Conservation (phyloP, 2,797 vertebrate genomes). For the Leptodactylus fallax region DNA sequence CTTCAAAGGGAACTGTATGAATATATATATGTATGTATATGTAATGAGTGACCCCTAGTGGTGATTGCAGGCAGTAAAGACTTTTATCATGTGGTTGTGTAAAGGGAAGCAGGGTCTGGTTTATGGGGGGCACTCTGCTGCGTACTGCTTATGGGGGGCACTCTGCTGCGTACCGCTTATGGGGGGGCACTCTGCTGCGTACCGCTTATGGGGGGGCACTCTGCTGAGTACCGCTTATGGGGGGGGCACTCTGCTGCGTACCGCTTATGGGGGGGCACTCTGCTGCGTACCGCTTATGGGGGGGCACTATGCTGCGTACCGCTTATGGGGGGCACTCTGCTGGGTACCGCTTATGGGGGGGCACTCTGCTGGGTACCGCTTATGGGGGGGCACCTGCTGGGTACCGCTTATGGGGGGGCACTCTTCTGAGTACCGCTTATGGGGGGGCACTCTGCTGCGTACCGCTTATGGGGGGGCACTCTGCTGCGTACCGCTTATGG, state of each 20-base stretch:
- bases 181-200: background rate
- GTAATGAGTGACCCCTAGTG: background rate
- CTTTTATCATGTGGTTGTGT: too few relatives aligned
- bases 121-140: background rate
- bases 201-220: background rate
- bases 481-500: too few relatives aligned
- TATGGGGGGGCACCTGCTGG: too few relatives aligned
- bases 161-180: background rate
- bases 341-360: too few relatives aligned
- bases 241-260: too few relatives aligned
- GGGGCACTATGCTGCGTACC: background rate
- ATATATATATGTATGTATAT: too few relatives aligned
- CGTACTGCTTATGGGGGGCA: background rate
- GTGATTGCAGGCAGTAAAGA: background rate
- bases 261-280: background rate
- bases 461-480: background rate
- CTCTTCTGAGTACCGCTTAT: background rate
- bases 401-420: background rate
- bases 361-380: too few relatives aligned
- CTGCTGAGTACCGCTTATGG: background rate
- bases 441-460: background rate
- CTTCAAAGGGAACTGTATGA: too few relatives aligned
- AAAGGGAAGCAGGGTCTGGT: too few relatives aligned
- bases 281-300: background rate
- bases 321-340: background rate